Evolutionary conservation across 53 echinoderm and acorn worm species (phyloP).

Genomic region (Echinarachnius parma): DNA sequence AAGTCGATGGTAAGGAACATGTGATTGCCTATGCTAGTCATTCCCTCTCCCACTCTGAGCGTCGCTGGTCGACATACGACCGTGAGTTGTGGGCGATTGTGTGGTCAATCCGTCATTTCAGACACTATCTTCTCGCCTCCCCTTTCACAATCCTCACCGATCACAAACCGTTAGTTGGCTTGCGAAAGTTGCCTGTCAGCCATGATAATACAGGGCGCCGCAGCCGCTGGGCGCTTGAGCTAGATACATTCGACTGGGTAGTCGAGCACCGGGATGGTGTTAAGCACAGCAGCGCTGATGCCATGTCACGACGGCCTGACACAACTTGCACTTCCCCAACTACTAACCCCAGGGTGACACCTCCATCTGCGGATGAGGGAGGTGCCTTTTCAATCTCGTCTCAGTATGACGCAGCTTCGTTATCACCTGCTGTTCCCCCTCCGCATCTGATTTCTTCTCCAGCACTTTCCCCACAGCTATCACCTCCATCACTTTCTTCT

Average conservation of each 20-base stretch:
- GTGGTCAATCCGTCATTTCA: conserved; percentile 45
- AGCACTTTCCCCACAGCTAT: not conserved
- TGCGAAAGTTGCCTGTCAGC: conserved; percentile 54
- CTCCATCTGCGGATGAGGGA: no score
- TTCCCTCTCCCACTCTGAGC: conserved; percentile 11
- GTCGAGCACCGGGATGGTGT: conserved; percentile 54
- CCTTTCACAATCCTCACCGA: conserved; percentile 64
- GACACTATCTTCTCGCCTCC: conserved; percentile 33
- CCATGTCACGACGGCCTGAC: conserved; percentile 61
- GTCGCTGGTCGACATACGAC: conserved; percentile 48
- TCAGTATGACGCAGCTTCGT: no score
- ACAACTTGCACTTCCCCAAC: no score
- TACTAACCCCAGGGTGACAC: no score
- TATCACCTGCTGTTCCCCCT: not conserved
- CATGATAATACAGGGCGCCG: conserved; percentile 54
- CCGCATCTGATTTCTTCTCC: not conserved
- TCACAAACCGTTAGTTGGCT: conserved; percentile 61
- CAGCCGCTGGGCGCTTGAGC: conserved; percentile 63
- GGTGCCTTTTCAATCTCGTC: no score
- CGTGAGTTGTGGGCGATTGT: conserved; percentile 52
- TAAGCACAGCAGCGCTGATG: conserved; percentile 63
- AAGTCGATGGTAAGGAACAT: conserved; percentile 16
- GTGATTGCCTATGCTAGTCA: conserved; percentile 56
- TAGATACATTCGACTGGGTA: conserved; percentile 58
- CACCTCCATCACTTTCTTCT: not conserved